Evolutionary conservation across 2,113 vertebrate species (phyloP), one percentile per base, ranked within the genome.

Genomic region (Xiphophorus hellerii): DNA sequence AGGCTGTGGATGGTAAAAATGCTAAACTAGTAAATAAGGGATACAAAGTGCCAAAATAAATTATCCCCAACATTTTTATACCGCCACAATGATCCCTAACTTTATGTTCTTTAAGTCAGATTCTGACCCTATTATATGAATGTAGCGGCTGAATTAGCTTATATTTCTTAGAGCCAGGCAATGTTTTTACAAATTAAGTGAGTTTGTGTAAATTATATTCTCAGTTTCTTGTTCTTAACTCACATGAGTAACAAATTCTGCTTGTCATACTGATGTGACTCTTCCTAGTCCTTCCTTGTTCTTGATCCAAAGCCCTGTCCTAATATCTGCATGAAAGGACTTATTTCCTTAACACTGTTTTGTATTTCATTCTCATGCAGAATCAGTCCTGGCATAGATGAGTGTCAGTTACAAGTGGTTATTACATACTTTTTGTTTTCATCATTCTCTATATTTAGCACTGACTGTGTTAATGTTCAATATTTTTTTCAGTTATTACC

Each of bases 281-380:
- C 51, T n/a, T 25, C 51, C 5, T 5, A 6, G 73, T 66, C 83
- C 76, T 77, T 65, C 73, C 79, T 87, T 87, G 77, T 83, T 81
- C 75, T 87, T 87, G 77, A 66, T 76, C 14, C 67, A 30, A 79
- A 84, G 71, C 78, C 80, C 83, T 77, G 44, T 73, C 61, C 73
- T 83, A 76, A 71, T 74, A 77, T 76, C 60, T 73, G 68, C 65
- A 82, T 82, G 79, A 75, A 75, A 62, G 33, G 54, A 85, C 88
- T 81, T 84, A 88, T 88, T 69, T 80, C 29, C 68, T 29, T 76
- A 62, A 73, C 73, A 60, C 61, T 8, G n/a, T 66, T 64, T 54
- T 74, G 58, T 64, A 72, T 71, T 86, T 88, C 73, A 90, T 78
- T 81, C 81, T 89, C 74, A 82, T 70, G 77, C 64, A 76, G 58